Percentiles rank a stretch among this genome's conserved stretches.
Evolutionary conservation across 2,797 vertebrate species (phyloP).

Genomic region (Poeciliopsis gracilis): DNA sequence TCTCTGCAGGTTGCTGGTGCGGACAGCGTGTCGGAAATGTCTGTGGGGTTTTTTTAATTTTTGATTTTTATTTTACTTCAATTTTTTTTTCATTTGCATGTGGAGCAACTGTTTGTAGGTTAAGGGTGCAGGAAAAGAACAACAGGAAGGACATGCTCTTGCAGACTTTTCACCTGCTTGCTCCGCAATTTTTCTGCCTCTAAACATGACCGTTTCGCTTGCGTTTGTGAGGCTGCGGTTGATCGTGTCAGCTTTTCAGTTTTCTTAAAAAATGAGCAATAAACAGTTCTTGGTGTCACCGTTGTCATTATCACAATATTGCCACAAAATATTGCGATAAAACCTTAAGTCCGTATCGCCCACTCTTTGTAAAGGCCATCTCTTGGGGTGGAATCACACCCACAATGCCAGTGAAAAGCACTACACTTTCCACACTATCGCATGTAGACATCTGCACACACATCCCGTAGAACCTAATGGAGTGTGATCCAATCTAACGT

Average conservation of each 20-base stretch:
- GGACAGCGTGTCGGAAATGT: slow-evolving; percentile 23
- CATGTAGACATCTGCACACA: slow-evolving; percentile 10
- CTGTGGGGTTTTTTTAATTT: not conserved
- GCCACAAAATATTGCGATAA: too few relatives aligned
- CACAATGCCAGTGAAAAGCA: slow-evolving; percentile 18
- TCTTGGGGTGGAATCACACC: slow-evolving; percentile 7
- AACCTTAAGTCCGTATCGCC: too few relatives aligned
- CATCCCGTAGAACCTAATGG: slow-evolving; percentile 66
- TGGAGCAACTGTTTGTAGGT: not conserved
- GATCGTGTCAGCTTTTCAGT: too few relatives aligned
- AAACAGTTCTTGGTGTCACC: too few relatives aligned
- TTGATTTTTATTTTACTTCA: too few relatives aligned
- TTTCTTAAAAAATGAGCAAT: too few relatives aligned
- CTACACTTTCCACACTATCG: slow-evolving; percentile 14
- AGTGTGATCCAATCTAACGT: slow-evolving; percentile 74
- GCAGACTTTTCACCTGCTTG: slow-evolving; percentile 1
- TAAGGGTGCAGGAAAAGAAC: not conserved
- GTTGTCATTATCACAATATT: too few relatives aligned
- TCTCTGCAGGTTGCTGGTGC: slow-evolving; percentile 28
- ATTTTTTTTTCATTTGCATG: slow-evolving; percentile 5
- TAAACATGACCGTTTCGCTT: not conserved
- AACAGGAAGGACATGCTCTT: not conserved
- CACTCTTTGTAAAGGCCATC: not conserved
- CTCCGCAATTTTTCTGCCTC: slow-evolving; percentile 16
- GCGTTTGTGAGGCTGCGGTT: too few relatives aligned